A percentile compares a stretch with the other conserved stretches of the same genome.
phyloP scores from a whole-genome alignment of 1,140 invertebrate genomes.

The Mercenaria mercenaria region DNA sequence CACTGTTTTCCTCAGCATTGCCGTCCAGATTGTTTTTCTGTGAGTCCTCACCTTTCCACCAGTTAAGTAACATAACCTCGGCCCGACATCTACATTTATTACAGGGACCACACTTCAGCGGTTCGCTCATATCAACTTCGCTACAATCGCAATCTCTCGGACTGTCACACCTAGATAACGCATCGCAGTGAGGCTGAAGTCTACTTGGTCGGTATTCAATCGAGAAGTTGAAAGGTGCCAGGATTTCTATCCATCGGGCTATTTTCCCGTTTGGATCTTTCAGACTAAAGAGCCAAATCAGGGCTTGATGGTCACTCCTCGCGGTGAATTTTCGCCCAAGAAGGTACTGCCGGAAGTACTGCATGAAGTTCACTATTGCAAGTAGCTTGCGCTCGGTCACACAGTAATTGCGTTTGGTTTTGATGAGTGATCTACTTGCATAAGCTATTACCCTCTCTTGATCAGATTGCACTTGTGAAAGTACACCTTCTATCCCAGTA shows the following conservation, averaged over 20 bases:
- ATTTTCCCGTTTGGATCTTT: slow-evolving; percentile 20
- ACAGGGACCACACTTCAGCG: neutral
- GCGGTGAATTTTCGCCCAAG: neutral
- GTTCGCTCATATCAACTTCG: neutral
- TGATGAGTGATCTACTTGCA: neutral
- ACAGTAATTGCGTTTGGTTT: slow-evolving; percentile 16
- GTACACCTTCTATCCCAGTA: neutral
- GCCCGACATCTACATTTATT: neutral
- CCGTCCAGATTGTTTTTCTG: too few relatives aligned
- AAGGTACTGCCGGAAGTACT: slow-evolving; percentile 31
- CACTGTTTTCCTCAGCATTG: too few relatives aligned
- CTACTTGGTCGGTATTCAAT: neutral
- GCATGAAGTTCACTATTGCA: neutral
- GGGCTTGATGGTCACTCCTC: neutral
- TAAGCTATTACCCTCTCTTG: slow-evolving; percentile 10
- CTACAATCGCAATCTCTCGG: neutral
- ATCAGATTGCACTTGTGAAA: neutral
- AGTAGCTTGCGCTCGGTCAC: neutral
- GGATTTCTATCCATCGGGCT: neutral
- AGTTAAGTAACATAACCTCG: neutral
- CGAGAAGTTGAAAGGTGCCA: neutral
- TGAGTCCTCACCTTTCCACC: neutral
- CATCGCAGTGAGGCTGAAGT: neutral
- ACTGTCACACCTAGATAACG: neutral
- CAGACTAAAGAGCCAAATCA: slow-evolving; percentile 30